Conservation (phyloP, 2,113 vertebrate genomes). For the Bothrops jararaca region DNA sequence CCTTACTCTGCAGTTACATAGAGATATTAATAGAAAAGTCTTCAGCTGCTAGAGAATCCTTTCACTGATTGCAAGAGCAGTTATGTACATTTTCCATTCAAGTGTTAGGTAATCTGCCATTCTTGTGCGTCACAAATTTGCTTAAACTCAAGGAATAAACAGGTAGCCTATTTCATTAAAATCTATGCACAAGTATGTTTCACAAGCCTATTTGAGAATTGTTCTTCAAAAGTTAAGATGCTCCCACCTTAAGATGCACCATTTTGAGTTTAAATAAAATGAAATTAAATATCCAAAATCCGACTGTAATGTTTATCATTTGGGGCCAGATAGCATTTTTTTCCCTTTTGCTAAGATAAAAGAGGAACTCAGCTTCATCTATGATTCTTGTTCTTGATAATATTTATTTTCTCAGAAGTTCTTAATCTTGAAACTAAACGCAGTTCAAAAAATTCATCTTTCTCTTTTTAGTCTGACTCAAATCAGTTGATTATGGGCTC, state of each 20-base stretch:
- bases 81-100: conserved; percentile 1
- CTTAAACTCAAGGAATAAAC: background rate
- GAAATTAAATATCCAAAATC: background rate
- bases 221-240: fast-evolving
- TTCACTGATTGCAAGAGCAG: background rate
- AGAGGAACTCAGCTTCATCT: background rate
- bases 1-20: background rate
- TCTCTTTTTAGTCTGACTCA: background rate
- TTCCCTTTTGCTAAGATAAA: background rate
- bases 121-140: background rate
- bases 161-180: background rate
- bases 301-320: background rate
- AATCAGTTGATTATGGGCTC: background rate
- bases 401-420: background rate
- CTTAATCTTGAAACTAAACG: background rate
- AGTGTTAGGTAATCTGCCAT: background rate
- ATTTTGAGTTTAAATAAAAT: background rate
- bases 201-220: background rate
- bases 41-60: background rate
- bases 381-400: background rate
- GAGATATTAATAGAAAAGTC: background rate
- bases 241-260: fast-evolving
- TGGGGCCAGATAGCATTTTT: background rate
- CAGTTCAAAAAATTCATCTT: background rate
- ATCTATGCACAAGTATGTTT: background rate